phyloP scores from a whole-genome alignment of 2,888 invertebrate species.

The Nymphalis polychloros region DNA sequence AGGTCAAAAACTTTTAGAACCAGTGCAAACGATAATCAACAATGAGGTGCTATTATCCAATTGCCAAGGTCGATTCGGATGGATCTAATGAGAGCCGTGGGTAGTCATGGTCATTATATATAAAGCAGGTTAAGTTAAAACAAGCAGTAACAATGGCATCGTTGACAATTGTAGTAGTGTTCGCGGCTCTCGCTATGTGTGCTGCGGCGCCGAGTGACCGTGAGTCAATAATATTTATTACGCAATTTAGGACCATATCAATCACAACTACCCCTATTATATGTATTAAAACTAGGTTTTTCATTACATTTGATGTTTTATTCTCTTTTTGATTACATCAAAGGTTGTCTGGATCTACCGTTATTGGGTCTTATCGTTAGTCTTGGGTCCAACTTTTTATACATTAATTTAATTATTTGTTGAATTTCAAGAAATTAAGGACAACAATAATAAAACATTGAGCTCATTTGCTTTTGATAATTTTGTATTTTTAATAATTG shows the following conservation, averaged over 20 bases:
- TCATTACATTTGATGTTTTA: neutral
- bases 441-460: no score
- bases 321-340: no score
- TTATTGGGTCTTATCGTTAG: no score
- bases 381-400: no score
- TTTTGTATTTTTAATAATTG: no score
- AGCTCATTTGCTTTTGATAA: no score
- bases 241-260: neutral
- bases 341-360: no score
- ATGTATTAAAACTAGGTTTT: neutral
- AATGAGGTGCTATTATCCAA: conserved; percentile 57
- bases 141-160: conserved; percentile 54
- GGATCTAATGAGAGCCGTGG: conserved; percentile 67
- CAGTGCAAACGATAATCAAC: conserved; percentile 37
- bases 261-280: neutral
- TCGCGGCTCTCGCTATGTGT: conserved; percentile 48
- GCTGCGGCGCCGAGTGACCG: conserved; percentile 64
- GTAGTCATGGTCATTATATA: conserved; percentile 70
- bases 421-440: no score
- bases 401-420: no score
- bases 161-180: conserved; percentile 55
- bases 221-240: conserved; percentile 51
- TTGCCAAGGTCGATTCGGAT: conserved; percentile 67
- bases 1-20: conserved; percentile 24
- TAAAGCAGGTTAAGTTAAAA: conserved; percentile 63